phyloP scores from a whole-genome alignment of 37 sponge, comb jelly and placozoan genomes.

The Beroe ovata region DNA sequence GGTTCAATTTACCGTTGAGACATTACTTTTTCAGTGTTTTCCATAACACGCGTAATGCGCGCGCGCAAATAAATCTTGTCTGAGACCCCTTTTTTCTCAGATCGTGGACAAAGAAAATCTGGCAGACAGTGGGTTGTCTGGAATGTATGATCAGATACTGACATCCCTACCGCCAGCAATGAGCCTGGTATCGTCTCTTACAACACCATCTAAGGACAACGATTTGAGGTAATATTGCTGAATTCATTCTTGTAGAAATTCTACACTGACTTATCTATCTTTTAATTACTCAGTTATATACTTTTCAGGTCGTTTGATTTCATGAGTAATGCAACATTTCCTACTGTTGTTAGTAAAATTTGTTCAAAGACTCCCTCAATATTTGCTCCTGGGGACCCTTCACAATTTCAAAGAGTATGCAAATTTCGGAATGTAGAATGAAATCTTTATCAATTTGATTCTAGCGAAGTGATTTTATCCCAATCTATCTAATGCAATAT shows the following conservation, averaged over 20 bases:
- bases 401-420: constrained; percentile 80
- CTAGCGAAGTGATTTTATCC: no score
- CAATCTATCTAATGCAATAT: no score
- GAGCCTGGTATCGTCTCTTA: constrained; percentile 72
- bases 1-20: neutral
- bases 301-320: constrained; percentile 83
- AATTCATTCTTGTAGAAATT: no score
- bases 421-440: no score
- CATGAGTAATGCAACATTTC: constrained; percentile 88
- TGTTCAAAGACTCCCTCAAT: constrained; percentile 71
- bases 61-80: neutral
- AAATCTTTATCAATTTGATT: no score
- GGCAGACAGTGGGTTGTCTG: constrained; percentile 69
- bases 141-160: constrained; percentile 76
- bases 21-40: constrained; percentile 18
- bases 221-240: constrained; percentile 22
- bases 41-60: constrained; percentile 45
- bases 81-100: no score
- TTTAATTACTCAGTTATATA: no score
- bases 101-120: neutral
- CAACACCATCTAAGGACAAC: constrained; percentile 61
- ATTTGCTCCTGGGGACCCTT: constrained; percentile 91
- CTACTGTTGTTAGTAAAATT: constrained; percentile 75
- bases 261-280: no score
- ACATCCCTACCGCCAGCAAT: constrained; percentile 74